Evolutionary conservation across 2,888 invertebrate species (phyloP), one percentile per base, ranked within the genome.

Genomic region (Torymus auratus): DNA sequence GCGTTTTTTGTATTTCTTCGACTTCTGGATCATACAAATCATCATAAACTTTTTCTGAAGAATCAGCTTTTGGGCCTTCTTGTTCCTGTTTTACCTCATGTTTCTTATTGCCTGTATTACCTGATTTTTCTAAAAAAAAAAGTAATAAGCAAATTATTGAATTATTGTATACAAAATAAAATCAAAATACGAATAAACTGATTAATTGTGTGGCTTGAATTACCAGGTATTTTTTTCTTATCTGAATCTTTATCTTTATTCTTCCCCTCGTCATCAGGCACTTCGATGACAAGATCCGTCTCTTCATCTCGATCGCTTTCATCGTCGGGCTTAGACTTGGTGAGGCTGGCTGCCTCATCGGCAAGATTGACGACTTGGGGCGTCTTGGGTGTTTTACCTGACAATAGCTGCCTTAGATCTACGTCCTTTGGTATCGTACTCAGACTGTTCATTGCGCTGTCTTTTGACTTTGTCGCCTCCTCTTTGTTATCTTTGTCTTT

Each of bases 1-100:
- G 95, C 89, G 84, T 95, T 94, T 73, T 94, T 92, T 84, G 94
- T 94, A 85, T 92, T 93, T 83, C 94, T 41, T 41, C 41, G 7
- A 41, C 41, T 41, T 41, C 41, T 41, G 41, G 41, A 41, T 41
- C 41, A 41, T 41, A 41, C 41, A 5, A 41, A 10, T 41, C 41
- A 41, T 41, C 41, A 7, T 41, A 41, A 41, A 41, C 41, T 41
- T 41, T 41, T 41, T 41, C 41, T 41, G 41, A 41, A 41, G 41
- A 41, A 41, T 41, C 41, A 41, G 41, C 7, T 41, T 41, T 41
- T 41, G 41, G 41, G 7, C 41, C 5, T 41, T 41, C 41, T 41
- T 41, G 5, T 41, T 41, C 41, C 41, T 41, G 41, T 41, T 41
- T 41, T 41, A 41, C 41, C 41, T 41, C 41, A 41, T 41, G 41